A percentile compares a stretch with the other conserved stretches of the same genome.
phyloP scores from a whole-genome alignment of 2,797 vertebrate genomes.

The Pantherophis alleghaniensis region DNA sequence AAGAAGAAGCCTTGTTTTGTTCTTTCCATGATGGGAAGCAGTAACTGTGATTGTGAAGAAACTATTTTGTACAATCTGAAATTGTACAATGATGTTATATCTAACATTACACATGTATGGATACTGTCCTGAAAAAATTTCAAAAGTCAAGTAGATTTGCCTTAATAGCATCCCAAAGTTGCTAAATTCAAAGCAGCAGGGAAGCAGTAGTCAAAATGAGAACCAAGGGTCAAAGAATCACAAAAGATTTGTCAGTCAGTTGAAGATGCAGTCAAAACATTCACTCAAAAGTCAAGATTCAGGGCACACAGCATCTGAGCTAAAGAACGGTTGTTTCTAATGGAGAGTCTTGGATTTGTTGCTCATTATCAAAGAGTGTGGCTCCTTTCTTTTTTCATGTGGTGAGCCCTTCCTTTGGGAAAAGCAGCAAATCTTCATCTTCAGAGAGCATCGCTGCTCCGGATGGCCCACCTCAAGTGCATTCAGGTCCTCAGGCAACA shows the following conservation, averaged over 20 bases:
- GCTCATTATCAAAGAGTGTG: neutral
- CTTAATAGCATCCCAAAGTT: neutral
- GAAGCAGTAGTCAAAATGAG: neutral
- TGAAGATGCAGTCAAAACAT: neutral
- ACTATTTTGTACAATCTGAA: neutral
- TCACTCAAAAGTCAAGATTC: neutral
- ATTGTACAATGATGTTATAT: neutral
- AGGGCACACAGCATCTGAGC: neutral
- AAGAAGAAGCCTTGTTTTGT: slow-evolving; percentile 26
- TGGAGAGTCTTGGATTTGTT: neutral
- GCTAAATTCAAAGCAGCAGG: neutral
- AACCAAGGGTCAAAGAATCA: neutral
- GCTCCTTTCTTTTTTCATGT: neutral
- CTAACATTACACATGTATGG: neutral
- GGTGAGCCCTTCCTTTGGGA: neutral
- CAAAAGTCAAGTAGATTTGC: neutral
- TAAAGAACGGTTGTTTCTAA: neutral
- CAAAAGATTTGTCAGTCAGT: neutral
- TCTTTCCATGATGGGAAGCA: neutral
- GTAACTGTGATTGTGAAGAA: neutral
- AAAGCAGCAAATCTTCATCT: neutral
- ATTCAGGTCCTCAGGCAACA: neutral
- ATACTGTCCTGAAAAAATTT: neutral
- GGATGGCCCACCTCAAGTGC: neutral
- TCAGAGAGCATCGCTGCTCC: neutral